Evolutionary conservation across 2,888 invertebrate species (phyloP), one percentile per base, ranked within the genome.

Genomic region (Tinea pellionella): DNA sequence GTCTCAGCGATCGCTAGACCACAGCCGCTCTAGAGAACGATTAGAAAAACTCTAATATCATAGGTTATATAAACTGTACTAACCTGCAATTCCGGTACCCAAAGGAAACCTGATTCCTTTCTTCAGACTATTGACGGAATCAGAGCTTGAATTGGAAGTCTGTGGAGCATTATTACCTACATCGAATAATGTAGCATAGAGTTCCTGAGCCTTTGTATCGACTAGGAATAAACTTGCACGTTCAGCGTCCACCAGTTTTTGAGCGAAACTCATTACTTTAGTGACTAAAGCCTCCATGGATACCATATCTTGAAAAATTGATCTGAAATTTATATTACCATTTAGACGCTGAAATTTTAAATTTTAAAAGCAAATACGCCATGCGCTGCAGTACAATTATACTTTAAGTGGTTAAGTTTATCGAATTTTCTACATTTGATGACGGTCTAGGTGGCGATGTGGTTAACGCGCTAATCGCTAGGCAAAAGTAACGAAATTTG

Each of bases 221-320:
- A 96, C 90, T 1, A 96, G 88, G 72, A 96, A 96, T 16, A 96
- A 80, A 0, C 95, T 95, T 0, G 95, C 95, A 32, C 95, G 80
- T 71, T 96, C 96, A 0, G 96, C 96, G 66, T 92, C 91, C 7
- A 96, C 95, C 6, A 96, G 80, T 51, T 90, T 89, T 73, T 95
- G 94, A 0, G 94, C 95, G 71, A 93, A 94, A 72, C 94, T 93
- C 90, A 96, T 91, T 62, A 96, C 93, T 72, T 94, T 93, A 74
- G 93, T 92, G 32, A 96, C 94, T 0, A 96, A 88, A 61, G 90
- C 90, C 67, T 95, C 94, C 88, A 95, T 92, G 64, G 93, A 94
- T 56, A 94, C 92, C 90, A 96, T 95, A 69, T 96, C 94, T 84
- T 95, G 94, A 71, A 96, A 96, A 70, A 96, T 94, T 8, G 93